Conservation (phyloP, 2,888 invertebrate species). For the Diplolepis rosae region DNA sequence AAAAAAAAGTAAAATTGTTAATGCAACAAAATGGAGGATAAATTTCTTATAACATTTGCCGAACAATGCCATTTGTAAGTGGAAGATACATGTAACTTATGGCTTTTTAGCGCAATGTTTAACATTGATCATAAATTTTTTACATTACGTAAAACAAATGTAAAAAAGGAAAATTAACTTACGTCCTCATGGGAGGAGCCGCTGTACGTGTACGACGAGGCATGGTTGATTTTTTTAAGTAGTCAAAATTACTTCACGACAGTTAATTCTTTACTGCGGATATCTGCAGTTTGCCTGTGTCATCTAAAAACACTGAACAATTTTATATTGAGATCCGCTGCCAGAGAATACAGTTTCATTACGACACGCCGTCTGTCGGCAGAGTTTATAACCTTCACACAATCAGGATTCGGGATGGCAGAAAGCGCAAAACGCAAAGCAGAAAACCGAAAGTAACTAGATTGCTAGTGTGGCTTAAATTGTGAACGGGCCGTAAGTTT, state of each 20-base stretch:
- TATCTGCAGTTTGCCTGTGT: too few relatives aligned
- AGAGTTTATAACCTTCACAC: too few relatives aligned
- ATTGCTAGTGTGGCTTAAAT: too few relatives aligned
- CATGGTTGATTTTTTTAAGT: constrained; percentile 58
- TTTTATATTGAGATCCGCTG: too few relatives aligned
- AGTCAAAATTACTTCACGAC: constrained; percentile 15
- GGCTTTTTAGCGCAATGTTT: neutral
- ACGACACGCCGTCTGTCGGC: too few relatives aligned
- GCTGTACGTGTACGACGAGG: constrained; percentile 70
- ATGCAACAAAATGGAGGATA: neutral
- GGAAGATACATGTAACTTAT: neutral
- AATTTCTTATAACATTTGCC: neutral
- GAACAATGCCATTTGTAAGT: neutral
- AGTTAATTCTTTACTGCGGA: constrained; percentile 32
- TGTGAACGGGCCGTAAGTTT: too few relatives aligned
- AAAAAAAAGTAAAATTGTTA: neutral
- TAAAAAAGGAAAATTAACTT: constrained; percentile 49
- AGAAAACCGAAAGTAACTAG: too few relatives aligned
- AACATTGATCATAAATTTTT: constrained; percentile 15
- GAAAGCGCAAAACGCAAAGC: too few relatives aligned
- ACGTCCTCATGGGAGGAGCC: constrained; percentile 68
- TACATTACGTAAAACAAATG: neutral
- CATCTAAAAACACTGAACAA: too few relatives aligned
- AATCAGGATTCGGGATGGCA: too few relatives aligned
- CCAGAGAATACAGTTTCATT: too few relatives aligned